Percentiles rank a stretch among this genome's conserved stretches.
Evolutionary conservation across 2,888 invertebrate genomes (phyloP).

Genomic region (Nasonia oneida): DNA sequence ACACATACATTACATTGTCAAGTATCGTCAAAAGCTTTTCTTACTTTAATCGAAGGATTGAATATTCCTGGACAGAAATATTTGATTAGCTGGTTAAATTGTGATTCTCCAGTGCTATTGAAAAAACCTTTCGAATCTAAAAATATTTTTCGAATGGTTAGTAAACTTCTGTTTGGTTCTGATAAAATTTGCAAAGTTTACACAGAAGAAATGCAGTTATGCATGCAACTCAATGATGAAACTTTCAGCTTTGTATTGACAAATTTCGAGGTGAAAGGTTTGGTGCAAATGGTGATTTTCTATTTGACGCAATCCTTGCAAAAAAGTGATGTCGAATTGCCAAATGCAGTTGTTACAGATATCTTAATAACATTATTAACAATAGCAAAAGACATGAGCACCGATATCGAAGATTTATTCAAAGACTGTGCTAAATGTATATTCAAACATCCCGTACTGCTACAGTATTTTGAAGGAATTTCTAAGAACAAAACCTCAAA

Average conservation of each 20-base stretch:
- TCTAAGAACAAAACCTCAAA: slow-evolving; percentile 67
- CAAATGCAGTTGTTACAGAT: slow-evolving; percentile 61
- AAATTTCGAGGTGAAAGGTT: slow-evolving; percentile 65
- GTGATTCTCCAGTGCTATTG: slow-evolving; percentile 73
- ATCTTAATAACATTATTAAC: slow-evolving; percentile 69
- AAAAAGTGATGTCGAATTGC: slow-evolving; percentile 64
- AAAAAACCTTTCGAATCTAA: slow-evolving; percentile 76
- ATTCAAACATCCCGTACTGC: slow-evolving; percentile 78
- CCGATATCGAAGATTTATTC: slow-evolving; percentile 62
- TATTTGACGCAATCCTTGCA: slow-evolving; percentile 72
- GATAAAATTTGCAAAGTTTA: slow-evolving; percentile 74
- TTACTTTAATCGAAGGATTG: slow-evolving; percentile 80
- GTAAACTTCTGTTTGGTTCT: slow-evolving; percentile 78
- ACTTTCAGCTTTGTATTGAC: slow-evolving; percentile 59
- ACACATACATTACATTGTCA: slow-evolving; percentile 84
- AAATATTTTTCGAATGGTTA: slow-evolving; percentile 77
- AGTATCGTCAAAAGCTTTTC: slow-evolving; percentile 81
- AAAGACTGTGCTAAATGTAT: slow-evolving; percentile 72
- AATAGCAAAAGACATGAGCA: slow-evolving; percentile 64
- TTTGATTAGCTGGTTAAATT: slow-evolving; percentile 76
- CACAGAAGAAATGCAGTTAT: slow-evolving; percentile 75
- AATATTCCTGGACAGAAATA: slow-evolving; percentile 79
- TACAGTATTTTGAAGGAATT: slow-evolving; percentile 76
- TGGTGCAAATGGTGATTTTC: slow-evolving; percentile 71
- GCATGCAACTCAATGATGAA: slow-evolving; percentile 17